Evolutionary conservation across 2,113 vertebrate genomes (phyloP), one percentile per base, ranked within the genome.

Genomic region (Mystacornis crossleyi): DNA sequence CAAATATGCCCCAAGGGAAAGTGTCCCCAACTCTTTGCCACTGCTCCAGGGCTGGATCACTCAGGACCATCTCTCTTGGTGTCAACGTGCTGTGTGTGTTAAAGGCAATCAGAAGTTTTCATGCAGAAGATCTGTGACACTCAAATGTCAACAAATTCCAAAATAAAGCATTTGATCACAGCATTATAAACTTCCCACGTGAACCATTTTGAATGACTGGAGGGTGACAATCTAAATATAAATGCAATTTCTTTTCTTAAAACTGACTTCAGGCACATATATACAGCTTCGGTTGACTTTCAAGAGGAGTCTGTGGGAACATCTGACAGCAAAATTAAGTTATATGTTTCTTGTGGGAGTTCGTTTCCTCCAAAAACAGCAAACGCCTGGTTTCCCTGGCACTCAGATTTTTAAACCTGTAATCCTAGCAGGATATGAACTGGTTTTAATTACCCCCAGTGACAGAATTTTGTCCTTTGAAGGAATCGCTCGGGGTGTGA

Each of bases 311-410:
- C 75, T 92, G 92, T 93, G 81, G 89, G 86, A 95, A 96, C 91
- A 97, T 86, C 93, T 95, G 96, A 95, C 83, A 89, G 72, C 77
- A 96, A 94, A 97, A 95, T 95, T 91, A 89, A 96, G 83, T 95
- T 96, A 10, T 81, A 73, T 78, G 69, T 96, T 96, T 97, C 91
- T 73, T 89, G 93, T 94, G 95, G 95, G 95, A 91, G 96, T 96
- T 83, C 0, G 1, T 94, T 96, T 96, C 86, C 93, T 91, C 66
- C 18, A 7, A 80, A 92, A 96, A 57, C 88, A 90, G 78, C 89
- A 86, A 94, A 58, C 0, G 17, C 50, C 83, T 89, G 62, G 45
- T 57, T 91, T 95, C 77, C 45, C 47, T 73, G 72, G 80, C 77
- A 66, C 80, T 93, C 16, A 15, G 55, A 65, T 89, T 91, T 92